Conservation (phyloP, 1,140 invertebrate genomes). For the Leptinotarsa texana region DNA sequence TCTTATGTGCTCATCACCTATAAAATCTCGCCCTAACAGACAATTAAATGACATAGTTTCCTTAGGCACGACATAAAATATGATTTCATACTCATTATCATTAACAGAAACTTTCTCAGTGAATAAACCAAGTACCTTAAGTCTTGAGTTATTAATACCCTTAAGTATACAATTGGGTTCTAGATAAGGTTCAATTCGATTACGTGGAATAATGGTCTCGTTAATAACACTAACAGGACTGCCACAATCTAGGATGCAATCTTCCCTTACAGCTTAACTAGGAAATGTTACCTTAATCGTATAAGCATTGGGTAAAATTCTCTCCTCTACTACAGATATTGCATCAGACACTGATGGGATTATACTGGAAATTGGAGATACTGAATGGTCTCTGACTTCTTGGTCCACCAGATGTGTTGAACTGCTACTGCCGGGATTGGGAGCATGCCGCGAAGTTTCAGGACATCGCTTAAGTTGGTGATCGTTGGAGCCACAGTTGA, state of each 20-base stretch:
- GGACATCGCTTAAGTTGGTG: neutral
- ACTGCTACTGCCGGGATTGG: neutral
- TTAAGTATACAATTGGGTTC: neutral
- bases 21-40: neutral
- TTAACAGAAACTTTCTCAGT: neutral
- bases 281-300: too few species aligned
- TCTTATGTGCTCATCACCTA: too few species aligned
- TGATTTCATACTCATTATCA: neutral
- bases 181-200: too few species aligned
- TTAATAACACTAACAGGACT: neutral
- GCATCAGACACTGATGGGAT: too few species aligned
- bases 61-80: neutral
- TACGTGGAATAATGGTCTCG: neutral
- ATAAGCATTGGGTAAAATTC: constrained; percentile 1
- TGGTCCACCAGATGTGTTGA: neutral
- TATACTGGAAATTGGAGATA: neutral
- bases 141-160: neutral
- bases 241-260: neutral
- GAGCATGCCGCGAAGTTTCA: neutral
- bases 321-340: neutral
- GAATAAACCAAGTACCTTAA: neutral
- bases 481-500: constrained; percentile 28
- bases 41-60: neutral
- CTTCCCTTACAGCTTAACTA: too few species aligned
- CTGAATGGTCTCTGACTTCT: neutral